Conservation (phyloP, 1,140 invertebrate genomes). For the Drosophila yakuba region DNA sequence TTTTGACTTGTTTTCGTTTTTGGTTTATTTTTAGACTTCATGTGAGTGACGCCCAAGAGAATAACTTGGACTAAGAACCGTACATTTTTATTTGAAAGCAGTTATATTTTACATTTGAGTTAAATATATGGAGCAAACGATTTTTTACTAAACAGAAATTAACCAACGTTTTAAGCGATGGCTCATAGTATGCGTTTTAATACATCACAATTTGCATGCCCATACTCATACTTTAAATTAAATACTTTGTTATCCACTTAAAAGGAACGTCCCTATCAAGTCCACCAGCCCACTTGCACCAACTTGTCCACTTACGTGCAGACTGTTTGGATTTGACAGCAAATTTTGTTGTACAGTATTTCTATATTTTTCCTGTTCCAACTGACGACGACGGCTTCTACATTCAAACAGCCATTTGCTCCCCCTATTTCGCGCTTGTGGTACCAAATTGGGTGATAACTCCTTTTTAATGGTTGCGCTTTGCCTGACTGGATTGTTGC, state of each 20-base stretch:
- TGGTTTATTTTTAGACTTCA: constrained; percentile 18
- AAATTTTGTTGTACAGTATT: constrained; percentile 67
- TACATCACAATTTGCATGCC: too few species aligned
- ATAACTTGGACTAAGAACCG: neutral
- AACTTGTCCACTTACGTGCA: constrained; percentile 24
- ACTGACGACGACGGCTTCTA: constrained; percentile 48
- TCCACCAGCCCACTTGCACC: neutral
- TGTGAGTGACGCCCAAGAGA: neutral
- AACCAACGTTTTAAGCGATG: too few species aligned
- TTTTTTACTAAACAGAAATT: too few species aligned
- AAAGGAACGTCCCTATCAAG: too few species aligned
- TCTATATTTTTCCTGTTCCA: constrained; percentile 60
- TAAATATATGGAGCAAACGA: too few species aligned
- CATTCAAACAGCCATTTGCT: constrained; percentile 1
- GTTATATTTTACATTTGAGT: neutral
- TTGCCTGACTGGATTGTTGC: constrained; percentile 36
- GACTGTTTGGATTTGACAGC: constrained; percentile 50
- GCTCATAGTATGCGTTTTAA: too few species aligned
- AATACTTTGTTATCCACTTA: too few species aligned
- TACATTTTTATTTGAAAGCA: neutral
- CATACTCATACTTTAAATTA: too few species aligned
- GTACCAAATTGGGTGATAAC: constrained; percentile 81
- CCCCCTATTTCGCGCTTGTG: constrained; percentile 72
- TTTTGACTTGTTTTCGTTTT: constrained; percentile 43
- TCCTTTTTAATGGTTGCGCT: constrained; percentile 74